Base-by-base conservation (phyloP, 2,797 vertebrate genomes). In the Tapera naevia region DNA sequence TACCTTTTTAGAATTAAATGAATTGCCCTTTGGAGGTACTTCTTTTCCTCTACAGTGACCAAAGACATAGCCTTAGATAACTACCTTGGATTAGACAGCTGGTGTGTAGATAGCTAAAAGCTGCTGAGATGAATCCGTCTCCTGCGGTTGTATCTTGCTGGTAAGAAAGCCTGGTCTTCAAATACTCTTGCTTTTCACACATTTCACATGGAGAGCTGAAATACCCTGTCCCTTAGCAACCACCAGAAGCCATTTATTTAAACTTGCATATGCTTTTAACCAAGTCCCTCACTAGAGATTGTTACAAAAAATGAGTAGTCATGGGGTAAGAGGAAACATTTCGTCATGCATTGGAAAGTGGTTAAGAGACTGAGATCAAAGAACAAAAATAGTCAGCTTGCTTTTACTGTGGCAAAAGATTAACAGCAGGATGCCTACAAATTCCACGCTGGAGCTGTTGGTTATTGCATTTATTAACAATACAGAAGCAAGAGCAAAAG, bases 221-320 rank as follows among this genome's bases (percentile, higher is more conserved):
- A 95, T 61, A 80, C 18, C 8, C 58, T 30, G 17, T 89, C 72
- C 94, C 81, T 91, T 89, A 78, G 75, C 65, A 92, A 88, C 72
- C 21, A 91, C 33, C 58, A 88, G 53, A 89, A 46, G 67, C 39
- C 46, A 81, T 83, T 93, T 65, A 86, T 75, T 83, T 58, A 86
- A 86, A 70, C n/a, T 72, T 60, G 66, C 17, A 86, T 83, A 93
- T 75, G 61, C 75, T 89, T 93, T 93, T 89, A 57, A 89, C 79
- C 61, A 93, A 84, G 65, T 80, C 23, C 24, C 27, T 88, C 46
- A 69, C 65, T 25, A 45, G 43, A 92, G 58, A 62, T 35, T n/a
- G 4, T 72, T 78, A 79, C 2, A 51, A 87, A 82, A 94, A 94
- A 62, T 37, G 32, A 91, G 58, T 62, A 89, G 72, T 65, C 89